Base-by-base conservation (phyloP, 1,140 invertebrate species). In the Copidosoma floridanum region DNA sequence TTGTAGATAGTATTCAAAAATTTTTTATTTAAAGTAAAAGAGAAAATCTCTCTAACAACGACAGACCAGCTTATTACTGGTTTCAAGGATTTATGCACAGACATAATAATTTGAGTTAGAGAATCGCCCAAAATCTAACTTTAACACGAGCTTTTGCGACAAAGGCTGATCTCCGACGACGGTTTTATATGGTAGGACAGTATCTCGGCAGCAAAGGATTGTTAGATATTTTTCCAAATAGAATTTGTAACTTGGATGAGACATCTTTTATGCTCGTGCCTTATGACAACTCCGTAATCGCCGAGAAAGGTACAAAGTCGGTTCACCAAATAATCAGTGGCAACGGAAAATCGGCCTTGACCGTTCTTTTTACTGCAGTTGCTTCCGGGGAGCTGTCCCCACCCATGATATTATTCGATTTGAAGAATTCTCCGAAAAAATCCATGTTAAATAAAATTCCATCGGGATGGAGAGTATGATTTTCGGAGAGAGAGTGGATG, bases 191-290 rank as follows among this genome's bases (percentile, higher is more conserved):
- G 63, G 29, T 69, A 16, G n/a, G 46, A n/a, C 12, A 14, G 4
- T 64, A 68, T 64, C 63, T 71, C 20, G 53, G 60, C 20, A 24
- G 64, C 26, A 63, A 71, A 44, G 38, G 62, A n/a, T 64, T 57
- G 41, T 46, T 47, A 18, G 50, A 68, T 16, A 64, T 68, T 20
- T 52, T 67, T 64, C 65, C 65, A 23, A 26, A 53, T 7, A 53
- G 65, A 53, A 48, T 76, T 29, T 75, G 65, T 32, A 79, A 77
- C 60, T 66, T 64, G 8, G 72, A 79, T 53, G 75, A 79, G 67
- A 69, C 67, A 29, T 65, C 64, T 52, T 74, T 79, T 57, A 55
- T 65, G 18, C 35, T 77, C 18, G 69, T 67, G 37, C 72, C 73
- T 38, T 70, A 71, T 65, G 70, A 44, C 35, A 68, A 65, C 21